Conservation (phyloP, 2,888 invertebrate genomes). For the Taenaris catops region DNA sequence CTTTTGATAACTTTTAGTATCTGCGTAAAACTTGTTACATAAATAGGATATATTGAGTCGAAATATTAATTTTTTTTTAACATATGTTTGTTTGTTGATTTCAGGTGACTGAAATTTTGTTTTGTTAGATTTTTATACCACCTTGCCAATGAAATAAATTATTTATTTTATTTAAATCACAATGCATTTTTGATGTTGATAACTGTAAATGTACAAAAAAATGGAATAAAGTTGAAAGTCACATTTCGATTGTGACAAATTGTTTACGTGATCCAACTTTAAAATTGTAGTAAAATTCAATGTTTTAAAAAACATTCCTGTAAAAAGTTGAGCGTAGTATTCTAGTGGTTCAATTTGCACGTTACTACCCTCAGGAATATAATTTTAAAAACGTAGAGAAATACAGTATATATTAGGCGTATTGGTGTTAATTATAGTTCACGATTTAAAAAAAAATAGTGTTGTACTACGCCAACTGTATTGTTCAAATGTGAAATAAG, state of each 20-base stretch:
- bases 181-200: conserved; percentile 3
- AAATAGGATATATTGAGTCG: no score
- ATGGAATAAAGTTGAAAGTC: no score
- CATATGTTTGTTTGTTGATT: neutral
- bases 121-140: neutral
- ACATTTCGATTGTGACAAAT: no score
- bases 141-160: conserved; percentile 13
- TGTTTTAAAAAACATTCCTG: no score
- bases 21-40: no score
- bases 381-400: conserved; percentile 39
- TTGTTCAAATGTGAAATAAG: conserved; percentile 68
- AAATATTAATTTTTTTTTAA: no score
- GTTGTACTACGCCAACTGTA: conserved; percentile 56
- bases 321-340: no score
- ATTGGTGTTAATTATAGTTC: conserved; percentile 72
- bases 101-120: conserved; percentile 1
- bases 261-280: no score
- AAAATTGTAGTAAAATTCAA: no score
- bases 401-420: conserved; percentile 66
- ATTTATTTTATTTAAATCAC: conserved; percentile 5
- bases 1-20: no score
- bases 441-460: conserved; percentile 40
- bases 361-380: conserved; percentile 38
- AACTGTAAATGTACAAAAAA: conserved; percentile 8
- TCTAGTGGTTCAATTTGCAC: conserved; percentile 23